Base-by-base conservation (phyloP, 35 echinoderm and acorn worm genomes). In the Holothuria glaberrima region DNA sequence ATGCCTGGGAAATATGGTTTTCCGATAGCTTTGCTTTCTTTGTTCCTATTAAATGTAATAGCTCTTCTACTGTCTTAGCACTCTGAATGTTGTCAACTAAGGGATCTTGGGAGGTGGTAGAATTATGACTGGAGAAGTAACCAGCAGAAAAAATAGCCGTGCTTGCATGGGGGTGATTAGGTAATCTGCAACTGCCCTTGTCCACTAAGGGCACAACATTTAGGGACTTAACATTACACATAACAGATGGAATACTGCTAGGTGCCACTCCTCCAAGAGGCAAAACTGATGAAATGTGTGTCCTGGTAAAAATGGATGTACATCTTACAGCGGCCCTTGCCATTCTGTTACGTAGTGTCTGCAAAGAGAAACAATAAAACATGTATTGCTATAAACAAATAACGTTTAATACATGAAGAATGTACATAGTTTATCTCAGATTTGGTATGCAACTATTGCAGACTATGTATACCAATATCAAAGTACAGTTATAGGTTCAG, bases 21-120 rank as follows among this genome's bases (percentile, higher is more conserved):
- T 84, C 80, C 12, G 52, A 58, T 31, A 84, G 46, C 34, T 63
- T 84, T 30, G 56, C 80, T n/a, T 84, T 84, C 52, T 84, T 84
- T 12, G 80, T 22, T 84, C 54, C 52, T 31, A 61, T 84, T 6
- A 84, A 30, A 10, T 59, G 59, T 20, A 84, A 84, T 24, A 84
- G 56, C 30, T 84, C 54, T 21, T 84, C 80, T n/a, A 84, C 54
- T 30, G 27, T 56, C 61, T 84, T 20, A 61, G 80, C 26, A 5
- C 58, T 20, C 80, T 61, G 19, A 21, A 84, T 59, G 4, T 38
- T 84, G 22, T 61, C 31, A 10, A 84, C 54, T 33, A 84, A 63
- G 18, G 80, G 21, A 27, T 63, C 80, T 0, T 6, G 24, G 61
- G 20, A 19, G 2, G 5, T 61, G 28, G 25, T 31, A 13, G 58